phyloP scores from a whole-genome alignment of 2,797 vertebrate genomes.

The Enteromius unitaeniatus region DNA sequence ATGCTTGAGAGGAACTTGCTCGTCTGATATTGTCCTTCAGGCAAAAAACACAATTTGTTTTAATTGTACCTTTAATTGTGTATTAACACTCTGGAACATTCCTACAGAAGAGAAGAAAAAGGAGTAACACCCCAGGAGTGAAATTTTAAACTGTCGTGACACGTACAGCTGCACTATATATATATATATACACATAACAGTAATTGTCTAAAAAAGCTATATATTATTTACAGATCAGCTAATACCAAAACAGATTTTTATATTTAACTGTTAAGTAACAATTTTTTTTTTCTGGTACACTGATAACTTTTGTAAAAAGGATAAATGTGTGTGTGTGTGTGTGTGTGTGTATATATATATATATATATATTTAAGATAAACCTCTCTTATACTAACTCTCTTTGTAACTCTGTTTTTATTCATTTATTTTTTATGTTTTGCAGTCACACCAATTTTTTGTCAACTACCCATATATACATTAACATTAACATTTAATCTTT shows the following conservation, averaged over 20 bases:
- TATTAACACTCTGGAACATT: neutral
- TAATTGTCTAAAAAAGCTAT: neutral
- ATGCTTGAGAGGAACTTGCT: constrained; percentile 1
- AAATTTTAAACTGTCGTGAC: neutral
- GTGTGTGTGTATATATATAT: too few species aligned
- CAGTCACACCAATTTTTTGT: too few species aligned
- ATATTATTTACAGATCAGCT: constrained; percentile 4
- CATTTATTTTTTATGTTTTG: too few species aligned
- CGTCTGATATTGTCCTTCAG: neutral
- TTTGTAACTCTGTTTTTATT: too few species aligned
- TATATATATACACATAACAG: neutral
- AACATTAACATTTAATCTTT: neutral
- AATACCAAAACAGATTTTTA: neutral
- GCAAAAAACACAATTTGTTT: constrained; percentile 1
- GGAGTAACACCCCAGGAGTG: neutral
- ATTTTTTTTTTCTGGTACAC: neutral
- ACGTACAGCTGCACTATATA: neutral
- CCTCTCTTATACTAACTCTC: too few species aligned
- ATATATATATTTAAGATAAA: too few species aligned
- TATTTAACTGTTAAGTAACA: neutral
- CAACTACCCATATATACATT: too few species aligned
- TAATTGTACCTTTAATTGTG: neutral
- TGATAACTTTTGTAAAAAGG: neutral
- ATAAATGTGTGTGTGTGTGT: neutral
- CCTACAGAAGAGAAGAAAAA: neutral